Evolutionary conservation across 2,797 vertebrate genomes (phyloP).

Genomic region (Anguilla anguilla): DNA sequence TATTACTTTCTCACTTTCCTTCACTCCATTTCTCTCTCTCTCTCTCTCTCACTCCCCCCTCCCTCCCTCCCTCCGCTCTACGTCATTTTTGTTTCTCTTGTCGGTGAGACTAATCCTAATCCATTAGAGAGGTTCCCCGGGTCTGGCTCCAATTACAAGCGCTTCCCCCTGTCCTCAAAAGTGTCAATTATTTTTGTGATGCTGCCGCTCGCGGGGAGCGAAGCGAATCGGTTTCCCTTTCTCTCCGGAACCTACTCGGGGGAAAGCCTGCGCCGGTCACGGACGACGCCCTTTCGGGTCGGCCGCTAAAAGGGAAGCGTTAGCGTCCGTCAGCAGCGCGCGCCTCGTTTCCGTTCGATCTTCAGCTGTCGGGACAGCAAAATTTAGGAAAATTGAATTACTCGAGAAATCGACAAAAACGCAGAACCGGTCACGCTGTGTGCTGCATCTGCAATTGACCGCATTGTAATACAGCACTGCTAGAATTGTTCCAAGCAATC

Average conservation of each 20-base stretch:
- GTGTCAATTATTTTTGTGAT: neutral
- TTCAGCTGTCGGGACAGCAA: neutral
- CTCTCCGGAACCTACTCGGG: neutral
- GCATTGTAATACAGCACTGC: neutral
- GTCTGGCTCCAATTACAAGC: neutral
- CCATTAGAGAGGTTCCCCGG: neutral
- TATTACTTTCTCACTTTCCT: too few relatives aligned
- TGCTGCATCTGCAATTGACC: neutral
- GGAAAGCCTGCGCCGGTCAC: neutral
- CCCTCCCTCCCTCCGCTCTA: too few relatives aligned
- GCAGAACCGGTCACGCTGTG: neutral
- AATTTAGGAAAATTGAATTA: neutral
- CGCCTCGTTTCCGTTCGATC: neutral
- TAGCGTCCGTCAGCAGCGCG: neutral
- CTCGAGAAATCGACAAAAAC: neutral
- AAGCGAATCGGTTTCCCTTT: constrained; percentile 23
- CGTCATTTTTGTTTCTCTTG: neutral
- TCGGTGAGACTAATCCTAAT: neutral
- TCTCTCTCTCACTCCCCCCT: neutral
- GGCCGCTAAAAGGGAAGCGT: neutral
- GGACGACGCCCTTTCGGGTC: neutral
- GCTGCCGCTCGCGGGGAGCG: neutral
- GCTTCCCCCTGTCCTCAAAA: neutral
- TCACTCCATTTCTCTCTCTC: neutral
- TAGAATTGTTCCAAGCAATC: neutral